These are phyloP conservation scores for Cephalopterus ornatus DNA, from an alignment of 2,113 vertebrate genomes.

Conservation along the genomic window DNA sequence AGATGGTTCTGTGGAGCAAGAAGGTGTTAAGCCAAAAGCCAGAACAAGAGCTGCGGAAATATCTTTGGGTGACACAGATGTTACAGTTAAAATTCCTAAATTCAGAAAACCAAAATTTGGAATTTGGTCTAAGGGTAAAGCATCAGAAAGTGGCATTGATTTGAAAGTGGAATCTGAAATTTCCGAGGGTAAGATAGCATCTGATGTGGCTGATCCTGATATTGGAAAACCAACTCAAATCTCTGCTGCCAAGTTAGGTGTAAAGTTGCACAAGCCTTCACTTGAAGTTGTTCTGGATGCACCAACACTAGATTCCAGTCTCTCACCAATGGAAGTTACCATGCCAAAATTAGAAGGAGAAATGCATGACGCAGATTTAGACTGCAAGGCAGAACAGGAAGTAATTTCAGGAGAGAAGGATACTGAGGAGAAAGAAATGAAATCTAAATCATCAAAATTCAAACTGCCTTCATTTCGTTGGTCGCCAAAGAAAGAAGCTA, in stretches of 20 bases:
- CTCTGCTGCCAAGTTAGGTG: background rate
- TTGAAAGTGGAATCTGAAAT: background rate
- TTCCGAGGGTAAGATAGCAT: background rate
- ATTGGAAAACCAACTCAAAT: background rate
- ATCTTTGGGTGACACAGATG: background rate
- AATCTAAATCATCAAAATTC: conserved; percentile 63
- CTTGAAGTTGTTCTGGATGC: background rate
- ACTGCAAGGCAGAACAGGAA: background rate
- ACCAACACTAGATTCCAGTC: background rate
- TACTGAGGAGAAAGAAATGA: background rate
- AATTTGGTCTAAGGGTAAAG: background rate
- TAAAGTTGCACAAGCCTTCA: background rate
- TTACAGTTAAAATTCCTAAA: background rate
- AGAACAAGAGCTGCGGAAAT: background rate
- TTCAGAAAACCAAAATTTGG: conserved; percentile 9
- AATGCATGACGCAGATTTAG: background rate
- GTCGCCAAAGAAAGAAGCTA: conserved; percentile 44
- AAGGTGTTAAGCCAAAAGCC: fast-evolving
- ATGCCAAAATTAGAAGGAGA: background rate
- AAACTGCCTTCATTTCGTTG: conserved; percentile 62
- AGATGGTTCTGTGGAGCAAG: background rate
- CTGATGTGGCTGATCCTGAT: background rate
- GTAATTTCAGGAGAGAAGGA: background rate
- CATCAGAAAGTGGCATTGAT: background rate
- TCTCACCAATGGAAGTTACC: background rate